A percentile compares a stretch with the other conserved stretches of the same genome.
Evolutionary conservation across 2,113 vertebrate genomes (phyloP).

Genomic region (Panurus biarmicus): DNA sequence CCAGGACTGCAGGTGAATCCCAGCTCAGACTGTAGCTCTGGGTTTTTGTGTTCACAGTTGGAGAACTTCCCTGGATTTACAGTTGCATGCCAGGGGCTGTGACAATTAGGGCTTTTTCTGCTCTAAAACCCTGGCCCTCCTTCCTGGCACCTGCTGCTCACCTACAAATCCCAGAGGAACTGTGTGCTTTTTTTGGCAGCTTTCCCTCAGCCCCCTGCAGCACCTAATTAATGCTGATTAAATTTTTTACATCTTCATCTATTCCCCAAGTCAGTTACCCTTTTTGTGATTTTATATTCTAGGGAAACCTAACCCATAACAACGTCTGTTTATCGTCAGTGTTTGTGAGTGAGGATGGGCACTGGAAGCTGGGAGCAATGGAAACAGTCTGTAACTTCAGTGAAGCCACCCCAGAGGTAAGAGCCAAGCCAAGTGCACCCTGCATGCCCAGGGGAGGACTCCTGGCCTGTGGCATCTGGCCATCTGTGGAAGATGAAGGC

Average conservation of each 20-base stretch:
- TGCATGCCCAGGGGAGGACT: neutral
- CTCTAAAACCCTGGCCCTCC: neutral
- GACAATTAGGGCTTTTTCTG: neutral
- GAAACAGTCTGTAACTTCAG: constrained; percentile 88
- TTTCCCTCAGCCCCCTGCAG: neutral
- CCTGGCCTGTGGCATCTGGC: neutral
- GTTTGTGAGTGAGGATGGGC: constrained; percentile 94
- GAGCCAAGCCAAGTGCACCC: neutral
- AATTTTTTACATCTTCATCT: neutral
- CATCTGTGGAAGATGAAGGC: neutral
- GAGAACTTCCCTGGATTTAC: neutral
- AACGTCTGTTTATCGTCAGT: constrained; percentile 89
- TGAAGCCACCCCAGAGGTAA: constrained; percentile 88
- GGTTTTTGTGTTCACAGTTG: neutral
- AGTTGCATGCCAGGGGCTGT: neutral
- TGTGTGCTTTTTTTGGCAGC: neutral
- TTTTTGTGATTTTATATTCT: neutral
- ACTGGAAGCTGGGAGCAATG: constrained; percentile 98
- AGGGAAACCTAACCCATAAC: constrained; percentile 96
- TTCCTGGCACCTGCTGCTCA: neutral
- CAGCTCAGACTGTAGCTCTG: neutral
- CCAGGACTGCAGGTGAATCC: neutral
- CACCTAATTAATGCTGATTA: neutral
- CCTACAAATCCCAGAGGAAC: neutral
- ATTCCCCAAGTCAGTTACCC: neutral